phyloP scores from a whole-genome alignment of 2,113 vertebrate genomes.

The Arizona elegans region DNA sequence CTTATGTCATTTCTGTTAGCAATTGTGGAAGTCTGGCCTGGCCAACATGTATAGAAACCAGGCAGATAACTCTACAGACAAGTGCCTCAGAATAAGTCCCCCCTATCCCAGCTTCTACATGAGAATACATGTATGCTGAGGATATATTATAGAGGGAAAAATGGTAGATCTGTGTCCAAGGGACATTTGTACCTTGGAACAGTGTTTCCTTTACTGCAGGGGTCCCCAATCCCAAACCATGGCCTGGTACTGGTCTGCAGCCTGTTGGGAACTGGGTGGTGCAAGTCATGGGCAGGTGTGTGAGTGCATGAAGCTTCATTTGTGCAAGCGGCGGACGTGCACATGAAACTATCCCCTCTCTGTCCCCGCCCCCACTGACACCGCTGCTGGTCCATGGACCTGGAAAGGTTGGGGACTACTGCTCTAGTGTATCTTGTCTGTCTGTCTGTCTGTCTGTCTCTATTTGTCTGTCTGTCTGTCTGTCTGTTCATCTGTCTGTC shows the following conservation, averaged over 20 bases:
- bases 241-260: too few relatives aligned
- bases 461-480: too few relatives aligned
- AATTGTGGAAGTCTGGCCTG: fast-evolving
- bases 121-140: not conserved
- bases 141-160: not conserved
- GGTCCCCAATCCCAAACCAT: too few relatives aligned
- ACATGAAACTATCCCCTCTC: not conserved
- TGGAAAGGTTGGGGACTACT: not conserved
- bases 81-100: not conserved
- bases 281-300: not conserved
- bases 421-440: not conserved
- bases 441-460: too few relatives aligned
- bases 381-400: not conserved
- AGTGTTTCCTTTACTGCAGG: not conserved
- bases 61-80: too few relatives aligned
- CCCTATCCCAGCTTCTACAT: not conserved
- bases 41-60: not conserved
- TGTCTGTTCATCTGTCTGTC: too few relatives aligned
- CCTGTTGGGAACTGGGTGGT: too few relatives aligned
- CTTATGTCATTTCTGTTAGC: not conserved
- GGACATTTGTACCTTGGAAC: not conserved
- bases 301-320: not conserved
- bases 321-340: not conserved
- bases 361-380: not conserved
- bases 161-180: not conserved